Base-by-base conservation (phyloP, 2,888 invertebrate species). In the Campaea margaritaria region DNA sequence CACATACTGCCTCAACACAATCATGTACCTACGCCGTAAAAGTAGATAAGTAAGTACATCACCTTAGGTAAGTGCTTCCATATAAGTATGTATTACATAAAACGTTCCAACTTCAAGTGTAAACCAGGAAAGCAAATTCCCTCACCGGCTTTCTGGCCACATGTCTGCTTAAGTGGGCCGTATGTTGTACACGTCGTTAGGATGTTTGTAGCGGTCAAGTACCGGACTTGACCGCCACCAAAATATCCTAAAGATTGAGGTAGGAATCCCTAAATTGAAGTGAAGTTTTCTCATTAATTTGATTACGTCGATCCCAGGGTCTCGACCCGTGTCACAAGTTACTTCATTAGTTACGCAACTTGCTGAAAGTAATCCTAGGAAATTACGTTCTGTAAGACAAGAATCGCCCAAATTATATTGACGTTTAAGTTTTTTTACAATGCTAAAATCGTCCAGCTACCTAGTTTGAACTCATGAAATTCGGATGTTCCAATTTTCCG, bases 221-320 rank as follows among this genome's bases (percentile, higher is more conserved):
- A 64, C 50, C 54, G 48, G 63, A 84, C 83, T 89, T 88, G 89
- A 89, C 89, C 90, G 84, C 80, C 83, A 81, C 82, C 86, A 82
- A 87, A 69, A 87, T 86, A 89, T 85, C 82, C 85, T 83, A 85
- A 88, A 89, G 89, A 89, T 89, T 89, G 87, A 86, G 85, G 84
- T 84, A 86, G 87, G 87, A 87, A 89, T 83, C 80, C 86, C 87
- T 85, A 90, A 91, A 89, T 89, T 87, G 88, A 86, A 90, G 89
- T 89, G 87, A 91, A 91, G 90, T 91, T 91, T 91, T 89, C 89
- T 91, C 90, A 90, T 91, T 91, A 91, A 91, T 91, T 91, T 91
- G 90, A 91, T 91, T 90, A 91, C 89, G 89, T 90, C 91, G 89
- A 91, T 91, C 89, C 89, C 87, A 83, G 84, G 79, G 78, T 62